Evolutionary conservation across 2,797 vertebrate genomes (phyloP).

Genomic region (Coregonus suidteri): DNA sequence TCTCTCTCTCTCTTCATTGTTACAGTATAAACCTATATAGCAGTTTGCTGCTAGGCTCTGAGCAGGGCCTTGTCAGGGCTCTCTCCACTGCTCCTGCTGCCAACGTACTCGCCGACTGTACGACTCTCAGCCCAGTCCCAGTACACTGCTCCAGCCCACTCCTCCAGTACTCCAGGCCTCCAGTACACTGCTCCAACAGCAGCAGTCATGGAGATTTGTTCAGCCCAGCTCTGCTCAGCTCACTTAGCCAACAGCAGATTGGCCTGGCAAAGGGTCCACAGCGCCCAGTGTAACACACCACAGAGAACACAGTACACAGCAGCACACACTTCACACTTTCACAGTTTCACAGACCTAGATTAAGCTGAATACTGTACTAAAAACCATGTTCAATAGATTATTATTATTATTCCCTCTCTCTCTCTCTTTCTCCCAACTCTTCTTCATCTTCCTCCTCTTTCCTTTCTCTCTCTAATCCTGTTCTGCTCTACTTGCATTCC

Average conservation of each 20-base stretch:
- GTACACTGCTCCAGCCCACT: not conserved
- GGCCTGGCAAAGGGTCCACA: conserved; percentile 64
- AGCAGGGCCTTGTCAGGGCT: not conserved
- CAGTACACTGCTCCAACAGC: conserved; percentile 67
- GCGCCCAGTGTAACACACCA: conserved; percentile 71
- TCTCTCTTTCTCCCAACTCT: too few relatives aligned
- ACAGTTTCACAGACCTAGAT: too few relatives aligned
- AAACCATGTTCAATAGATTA: too few relatives aligned
- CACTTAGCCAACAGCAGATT: conserved; percentile 73
- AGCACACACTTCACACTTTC: conserved; percentile 22
- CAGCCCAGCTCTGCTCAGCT: conserved; percentile 61
- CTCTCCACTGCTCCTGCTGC: conserved; percentile 19
- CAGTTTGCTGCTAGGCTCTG: too few relatives aligned
- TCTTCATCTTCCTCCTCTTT: too few relatives aligned
- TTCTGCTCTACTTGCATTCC: not conserved
- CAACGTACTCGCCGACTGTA: conserved; percentile 16
- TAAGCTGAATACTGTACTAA: too few relatives aligned
- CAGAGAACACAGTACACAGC: conserved; percentile 67
- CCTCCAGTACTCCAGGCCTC: conserved; percentile 18
- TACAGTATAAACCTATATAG: too few relatives aligned
- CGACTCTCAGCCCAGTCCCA: not conserved
- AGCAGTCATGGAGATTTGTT: conserved; percentile 21
- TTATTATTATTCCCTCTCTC: too few relatives aligned
- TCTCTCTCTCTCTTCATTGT: too few relatives aligned
- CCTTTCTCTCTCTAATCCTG: not conserved